phyloP scores from a whole-genome alignment of 1,140 invertebrate genomes.

The Calliphora vicina region DNA sequence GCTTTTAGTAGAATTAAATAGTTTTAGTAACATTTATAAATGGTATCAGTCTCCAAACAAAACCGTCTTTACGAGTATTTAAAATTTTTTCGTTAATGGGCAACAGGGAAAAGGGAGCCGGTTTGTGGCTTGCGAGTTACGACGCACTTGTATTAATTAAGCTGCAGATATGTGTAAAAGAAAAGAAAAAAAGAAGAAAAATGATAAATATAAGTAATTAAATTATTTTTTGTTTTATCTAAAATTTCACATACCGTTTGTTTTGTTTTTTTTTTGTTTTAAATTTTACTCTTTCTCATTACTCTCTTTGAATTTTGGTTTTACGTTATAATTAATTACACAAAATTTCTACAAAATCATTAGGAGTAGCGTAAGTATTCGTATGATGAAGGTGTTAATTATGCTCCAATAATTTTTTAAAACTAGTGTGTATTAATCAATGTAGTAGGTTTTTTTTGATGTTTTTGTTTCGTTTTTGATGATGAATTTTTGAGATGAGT shows the following conservation, averaged over 20 bases:
- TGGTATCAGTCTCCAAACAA: not conserved
- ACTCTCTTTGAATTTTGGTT: not conserved
- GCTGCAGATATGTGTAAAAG: not conserved
- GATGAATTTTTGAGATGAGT: constrained; percentile 2
- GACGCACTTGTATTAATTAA: not conserved
- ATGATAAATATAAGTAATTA: not conserved
- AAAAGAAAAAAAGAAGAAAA: too few species aligned
- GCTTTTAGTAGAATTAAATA: too few species aligned
- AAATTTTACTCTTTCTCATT: not conserved
- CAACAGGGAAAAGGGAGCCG: not conserved
- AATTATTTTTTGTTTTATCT: not conserved
- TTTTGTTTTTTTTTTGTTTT: not conserved
- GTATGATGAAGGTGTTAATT: constrained; percentile 2
- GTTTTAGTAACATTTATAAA: constrained; percentile 5
- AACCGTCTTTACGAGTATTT: not conserved
- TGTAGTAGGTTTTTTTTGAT: too few species aligned
- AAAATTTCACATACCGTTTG: not conserved
- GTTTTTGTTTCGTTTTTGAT: not conserved
- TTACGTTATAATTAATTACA: not conserved
- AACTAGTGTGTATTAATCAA: not conserved
- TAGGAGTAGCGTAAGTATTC: not conserved
- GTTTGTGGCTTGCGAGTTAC: not conserved
- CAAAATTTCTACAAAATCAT: not conserved
- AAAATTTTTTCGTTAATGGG: not conserved
- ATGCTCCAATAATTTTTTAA: constrained; percentile 10